Base-by-base conservation (phyloP, 1,140 invertebrate genomes). In the Campoletis sonorensis region DNA sequence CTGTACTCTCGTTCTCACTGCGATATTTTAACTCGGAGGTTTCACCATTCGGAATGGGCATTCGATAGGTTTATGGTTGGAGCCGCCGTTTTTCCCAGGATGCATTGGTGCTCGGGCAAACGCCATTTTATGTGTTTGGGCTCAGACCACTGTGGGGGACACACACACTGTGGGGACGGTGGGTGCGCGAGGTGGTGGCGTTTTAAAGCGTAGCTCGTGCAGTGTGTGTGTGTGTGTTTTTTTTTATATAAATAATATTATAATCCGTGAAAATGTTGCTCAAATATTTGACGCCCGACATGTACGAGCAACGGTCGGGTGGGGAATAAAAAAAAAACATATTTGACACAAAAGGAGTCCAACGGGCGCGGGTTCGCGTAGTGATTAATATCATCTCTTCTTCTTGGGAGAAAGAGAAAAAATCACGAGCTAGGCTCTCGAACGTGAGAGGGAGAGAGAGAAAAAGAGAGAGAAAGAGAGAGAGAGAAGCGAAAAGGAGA, bases 101-200 rank as follows among this genome's bases (percentile, higher is more conserved):
- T 86, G 85, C 83, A 85, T 82, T 82, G 83, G 83, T 86, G 40
- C 84, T 84, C 84, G 80, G 79, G 64, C 49, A 67, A 85, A 86
- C 88, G 89, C 89, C 88, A 90, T 90, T 90, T 90, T 90, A 89
- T 88, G 88, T 90, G 88, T 89, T 89, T 89, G 61, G 88, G 86
- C 86, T 86, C 85, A 85, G 88, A 86, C 61, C 87, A 87, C 85
- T 86, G 83, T 23, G 84, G 79, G 26, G 30, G 30, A 77, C 27
- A 81, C 79, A 81, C 79, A 68, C 79, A 80, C 79, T 77, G 76
- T 54, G 26, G 75, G 61, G 73, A 71, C 67, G 51, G 75, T 73
- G 71, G 54, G 81, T 82, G 80, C 40, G 78, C 80, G 81, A 67
- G 72, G 80, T 83, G 61, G 77, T 82, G 51, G 76, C 80, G 79